These are phyloP conservation scores for Macroglossus sobrinus DNA, from an alignment of 2,113 vertebrate genomes.

Conservation along the genomic window DNA sequence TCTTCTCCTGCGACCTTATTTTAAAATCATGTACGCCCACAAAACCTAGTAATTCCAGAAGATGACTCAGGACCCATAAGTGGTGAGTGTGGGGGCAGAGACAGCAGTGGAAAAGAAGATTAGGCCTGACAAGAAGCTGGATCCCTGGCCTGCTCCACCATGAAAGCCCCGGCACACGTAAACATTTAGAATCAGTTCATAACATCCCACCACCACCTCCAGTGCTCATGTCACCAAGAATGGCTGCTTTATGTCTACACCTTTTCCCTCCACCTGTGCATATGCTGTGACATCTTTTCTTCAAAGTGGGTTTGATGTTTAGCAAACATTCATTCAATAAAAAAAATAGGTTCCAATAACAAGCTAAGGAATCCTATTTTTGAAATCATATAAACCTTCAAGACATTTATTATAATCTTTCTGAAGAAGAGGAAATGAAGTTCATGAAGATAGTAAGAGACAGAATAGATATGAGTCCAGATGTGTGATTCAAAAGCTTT, in stretches of 20 bases:
- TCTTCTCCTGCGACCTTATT: background rate
- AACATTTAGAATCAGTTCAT: background rate
- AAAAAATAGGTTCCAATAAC: background rate
- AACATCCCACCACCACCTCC: background rate
- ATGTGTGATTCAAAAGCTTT: background rate
- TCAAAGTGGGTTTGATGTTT: background rate
- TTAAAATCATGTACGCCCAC: background rate
- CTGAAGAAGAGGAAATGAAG: background rate
- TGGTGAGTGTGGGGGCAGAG: fast-evolving
- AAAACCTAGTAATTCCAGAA: background rate
- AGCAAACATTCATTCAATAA: background rate
- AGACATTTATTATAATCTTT: background rate
- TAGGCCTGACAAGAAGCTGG: background rate
- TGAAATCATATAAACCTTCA: background rate
- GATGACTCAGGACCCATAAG: background rate
- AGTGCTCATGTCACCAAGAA: background rate
- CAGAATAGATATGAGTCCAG: background rate
- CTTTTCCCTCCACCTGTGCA: background rate
- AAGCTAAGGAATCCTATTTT: background rate
- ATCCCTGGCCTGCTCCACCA: background rate
- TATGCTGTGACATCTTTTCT: background rate
- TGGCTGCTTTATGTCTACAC: background rate
- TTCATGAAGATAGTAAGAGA: background rate
- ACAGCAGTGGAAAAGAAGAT: background rate
- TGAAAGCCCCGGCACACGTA: background rate